phyloP scores from a whole-genome alignment of 2,797 vertebrate species.

The Apodemus agrarius region DNA sequence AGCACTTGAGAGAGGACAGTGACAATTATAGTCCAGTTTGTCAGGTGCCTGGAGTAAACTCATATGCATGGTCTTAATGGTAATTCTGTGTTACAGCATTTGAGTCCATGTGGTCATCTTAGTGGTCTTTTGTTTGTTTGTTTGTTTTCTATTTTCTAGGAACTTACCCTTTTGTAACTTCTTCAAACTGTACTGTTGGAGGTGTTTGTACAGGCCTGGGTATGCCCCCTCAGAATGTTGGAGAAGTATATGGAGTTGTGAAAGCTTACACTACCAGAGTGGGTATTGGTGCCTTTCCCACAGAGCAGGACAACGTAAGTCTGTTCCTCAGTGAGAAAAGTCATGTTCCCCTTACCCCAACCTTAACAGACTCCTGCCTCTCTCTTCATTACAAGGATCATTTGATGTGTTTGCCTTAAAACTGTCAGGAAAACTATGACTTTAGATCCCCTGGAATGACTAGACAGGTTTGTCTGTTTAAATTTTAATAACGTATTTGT shows the following conservation, averaged over 20 bases:
- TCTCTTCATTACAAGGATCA: neutral
- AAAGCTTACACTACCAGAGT: constrained; percentile 98
- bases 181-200: constrained; percentile 98
- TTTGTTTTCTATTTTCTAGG: constrained; percentile 85
- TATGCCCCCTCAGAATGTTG: constrained; percentile 97
- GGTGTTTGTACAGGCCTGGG: constrained; percentile 98
- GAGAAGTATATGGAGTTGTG: constrained; percentile 97
- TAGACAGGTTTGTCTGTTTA: neutral
- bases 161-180: constrained; percentile 98
- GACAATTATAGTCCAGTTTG: neutral
- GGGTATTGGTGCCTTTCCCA: constrained; percentile 98
- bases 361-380: neutral
- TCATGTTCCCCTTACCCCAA: neutral
- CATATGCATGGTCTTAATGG: neutral
- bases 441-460: constrained; percentile 41
- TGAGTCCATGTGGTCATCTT: neutral
- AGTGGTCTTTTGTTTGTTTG: constrained; percentile 36
- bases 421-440: constrained; percentile 36
- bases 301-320: constrained; percentile 96
- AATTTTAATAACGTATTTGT: neutral
- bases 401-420: neutral
- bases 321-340: neutral
- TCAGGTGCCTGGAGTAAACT: neutral
- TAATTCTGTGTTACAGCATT: constrained; percentile 22
- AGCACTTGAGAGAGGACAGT: neutral